Conservation (phyloP, 2,888 invertebrate genomes). For the Drosophila seclusa region DNA sequence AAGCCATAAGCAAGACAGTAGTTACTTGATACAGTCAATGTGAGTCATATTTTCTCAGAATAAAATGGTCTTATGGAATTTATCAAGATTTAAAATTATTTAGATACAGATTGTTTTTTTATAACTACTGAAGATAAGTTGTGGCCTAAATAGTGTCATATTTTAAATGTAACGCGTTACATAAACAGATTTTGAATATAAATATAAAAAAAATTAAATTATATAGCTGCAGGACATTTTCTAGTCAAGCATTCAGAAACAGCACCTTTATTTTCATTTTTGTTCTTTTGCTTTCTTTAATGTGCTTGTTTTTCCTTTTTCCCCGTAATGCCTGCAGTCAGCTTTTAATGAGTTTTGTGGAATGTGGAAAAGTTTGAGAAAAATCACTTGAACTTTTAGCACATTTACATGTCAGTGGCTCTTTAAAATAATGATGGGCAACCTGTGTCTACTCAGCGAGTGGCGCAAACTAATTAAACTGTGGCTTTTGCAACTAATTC, state of each 20-base stretch:
- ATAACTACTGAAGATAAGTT: neutral
- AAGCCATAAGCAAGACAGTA: neutral
- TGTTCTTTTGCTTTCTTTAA: neutral
- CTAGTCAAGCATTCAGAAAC: neutral
- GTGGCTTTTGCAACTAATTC: conserved; percentile 28
- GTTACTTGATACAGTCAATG: neutral
- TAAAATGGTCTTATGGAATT: neutral
- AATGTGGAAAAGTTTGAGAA: conserved; percentile 53
- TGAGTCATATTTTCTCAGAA: neutral
- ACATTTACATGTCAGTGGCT: conserved; percentile 83
- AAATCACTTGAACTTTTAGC: conserved; percentile 76
- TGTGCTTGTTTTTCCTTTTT: neutral
- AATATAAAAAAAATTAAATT: neutral
- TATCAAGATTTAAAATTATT: neutral
- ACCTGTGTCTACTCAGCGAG: conserved; percentile 54
- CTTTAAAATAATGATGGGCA: conserved; percentile 59
- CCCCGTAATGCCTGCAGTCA: conserved; percentile 52
- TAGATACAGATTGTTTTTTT: neutral
- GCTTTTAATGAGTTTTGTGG: conserved; percentile 74
- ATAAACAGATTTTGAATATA: neutral
- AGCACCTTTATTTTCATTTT: neutral
- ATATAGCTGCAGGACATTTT: conserved; percentile 9
- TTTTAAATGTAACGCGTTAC: neutral
- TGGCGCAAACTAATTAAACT: conserved; percentile 69
- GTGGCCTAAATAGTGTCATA: neutral